Percentiles rank a stretch among this genome's conserved stretches.
phyloP scores from a whole-genome alignment of 2,888 invertebrate species.

The Drosophila mettleri region DNA sequence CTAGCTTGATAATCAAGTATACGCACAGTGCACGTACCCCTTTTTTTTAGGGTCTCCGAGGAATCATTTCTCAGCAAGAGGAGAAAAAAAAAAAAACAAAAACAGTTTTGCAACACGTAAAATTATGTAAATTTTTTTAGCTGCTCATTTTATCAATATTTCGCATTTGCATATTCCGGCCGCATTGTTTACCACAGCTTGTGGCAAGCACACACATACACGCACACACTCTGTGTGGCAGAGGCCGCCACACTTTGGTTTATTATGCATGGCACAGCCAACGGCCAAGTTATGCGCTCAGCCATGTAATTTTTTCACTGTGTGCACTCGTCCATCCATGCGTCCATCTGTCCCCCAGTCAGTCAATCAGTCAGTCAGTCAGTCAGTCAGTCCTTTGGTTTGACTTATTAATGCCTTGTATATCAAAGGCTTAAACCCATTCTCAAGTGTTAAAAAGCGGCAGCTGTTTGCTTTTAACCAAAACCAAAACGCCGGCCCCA shows the following conservation, averaged over 20 bases:
- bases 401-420: slow-evolving; percentile 72
- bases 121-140: slow-evolving; percentile 69
- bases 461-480: slow-evolving; percentile 37
- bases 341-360: slow-evolving; percentile 25
- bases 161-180: slow-evolving; percentile 70
- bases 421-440: slow-evolving; percentile 56
- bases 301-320: slow-evolving; percentile 60
- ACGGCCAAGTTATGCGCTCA: slow-evolving; percentile 57
- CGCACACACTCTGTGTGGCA: not conserved
- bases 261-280: slow-evolving; percentile 70
- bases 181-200: slow-evolving; percentile 71
- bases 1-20: slow-evolving; percentile 56
- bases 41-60: slow-evolving; percentile 2
- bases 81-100: slow-evolving; percentile 10
- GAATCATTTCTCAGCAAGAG: slow-evolving; percentile 32
- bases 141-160: slow-evolving; percentile 64
- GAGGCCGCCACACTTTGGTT: slow-evolving; percentile 25
- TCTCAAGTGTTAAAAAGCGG: slow-evolving; percentile 29
- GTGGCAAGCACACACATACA: slow-evolving; percentile 27
- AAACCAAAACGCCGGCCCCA: slow-evolving; percentile 9
- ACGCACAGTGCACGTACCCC: slow-evolving; percentile 9
- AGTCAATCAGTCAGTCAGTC: slow-evolving; percentile 29
- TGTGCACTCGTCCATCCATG: slow-evolving; percentile 25
- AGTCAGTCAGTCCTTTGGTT: slow-evolving; percentile 44
- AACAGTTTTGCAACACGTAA: slow-evolving; percentile 59